Percentiles rank a stretch among this genome's conserved stretches.
phyloP scores from a whole-genome alignment of 1,140 invertebrate species.

The Frieseomelitta varia region DNA sequence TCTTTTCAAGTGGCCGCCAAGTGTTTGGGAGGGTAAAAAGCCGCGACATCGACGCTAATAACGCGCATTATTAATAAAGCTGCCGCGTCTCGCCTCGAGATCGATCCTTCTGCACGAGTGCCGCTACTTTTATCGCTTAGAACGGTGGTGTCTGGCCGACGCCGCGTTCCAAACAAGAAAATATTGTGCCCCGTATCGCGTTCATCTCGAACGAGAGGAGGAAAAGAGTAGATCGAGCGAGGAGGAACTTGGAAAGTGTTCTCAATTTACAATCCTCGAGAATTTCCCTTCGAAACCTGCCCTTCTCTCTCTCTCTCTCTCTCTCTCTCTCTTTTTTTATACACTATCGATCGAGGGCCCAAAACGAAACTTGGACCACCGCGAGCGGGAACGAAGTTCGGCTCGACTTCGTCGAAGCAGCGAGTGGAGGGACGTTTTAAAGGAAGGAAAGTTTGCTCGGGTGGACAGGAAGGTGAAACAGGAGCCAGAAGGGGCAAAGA shows the following conservation, averaged over 20 bases:
- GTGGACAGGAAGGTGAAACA: not conserved
- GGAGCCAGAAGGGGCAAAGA: not conserved
- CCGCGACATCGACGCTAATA: constrained; percentile 23
- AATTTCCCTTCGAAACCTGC: not conserved
- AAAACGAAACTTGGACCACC: not conserved
- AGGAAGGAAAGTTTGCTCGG: not conserved
- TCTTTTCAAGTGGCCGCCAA: constrained; percentile 25
- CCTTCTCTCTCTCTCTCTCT: not conserved
- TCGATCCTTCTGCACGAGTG: constrained; percentile 7
- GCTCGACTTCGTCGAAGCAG: not conserved
- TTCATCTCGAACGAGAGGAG: not conserved
- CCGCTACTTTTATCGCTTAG: not conserved
- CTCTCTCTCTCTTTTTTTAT: not conserved
- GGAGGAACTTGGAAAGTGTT: not conserved
- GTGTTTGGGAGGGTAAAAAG: constrained; percentile 31
- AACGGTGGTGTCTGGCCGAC: not conserved
- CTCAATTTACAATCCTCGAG: not conserved
- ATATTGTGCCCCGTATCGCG: not conserved
- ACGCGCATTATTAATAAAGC: constrained; percentile 35
- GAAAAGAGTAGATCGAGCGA: too few relatives aligned
- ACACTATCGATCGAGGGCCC: not conserved
- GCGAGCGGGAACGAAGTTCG: not conserved
- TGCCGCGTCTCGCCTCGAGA: not conserved
- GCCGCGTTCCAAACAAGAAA: constrained; percentile 1
- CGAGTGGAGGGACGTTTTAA: not conserved